Evolutionary conservation across 92 coral and sea anemone species (phyloP), one percentile per base, ranked within the genome.

Genomic region (Epizoanthus illoricatus): DNA sequence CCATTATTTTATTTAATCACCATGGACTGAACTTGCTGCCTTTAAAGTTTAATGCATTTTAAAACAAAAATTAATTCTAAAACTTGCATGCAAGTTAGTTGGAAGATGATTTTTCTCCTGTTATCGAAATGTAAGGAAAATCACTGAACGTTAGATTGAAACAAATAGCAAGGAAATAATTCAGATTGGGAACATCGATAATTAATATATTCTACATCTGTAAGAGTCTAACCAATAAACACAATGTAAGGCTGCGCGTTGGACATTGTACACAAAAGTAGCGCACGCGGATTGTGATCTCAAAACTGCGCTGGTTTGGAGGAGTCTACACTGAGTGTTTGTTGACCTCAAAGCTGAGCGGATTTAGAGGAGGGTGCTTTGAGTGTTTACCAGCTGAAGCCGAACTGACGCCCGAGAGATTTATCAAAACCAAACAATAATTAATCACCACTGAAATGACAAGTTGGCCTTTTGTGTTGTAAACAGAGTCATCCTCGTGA

Each of bases 381-480:
- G 65, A 78, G 82, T 78, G 82, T 78, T 78, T 78, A 62, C 65
- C 82, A 78, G 82, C 82, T 64, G 72, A 78, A 63, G n/a, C 82
- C 23, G 42, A 45, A 41, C 8, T 20, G 70, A 78, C 82, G 82
- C 82, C 82, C 71, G 61, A 21, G 10, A 15, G 28, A 62, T 63
- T 54, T 15, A 78, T 63, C 82, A 45, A 78, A 52, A 24, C 70
- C 39, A 63, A 63, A 63, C 59, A 42, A 42, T 62, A 15, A 78
- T 13, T 62, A 23, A 78, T 13, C 72, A 45, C 71, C 23, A 63
- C 45, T 45, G 42, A 15, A 78, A 19, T 62, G 82, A 40, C 57
- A 78, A 78, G 40, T 64, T 43, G 58, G 49, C 42, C 70, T 61
- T 76, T 76, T 76, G 81, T 60, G 21, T n/a, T 60, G 17, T 5